Percentiles rank a stretch among this genome's conserved stretches.
Conservation (phyloP, 2,797 vertebrate species). For the Squalus acanthias region DNA sequence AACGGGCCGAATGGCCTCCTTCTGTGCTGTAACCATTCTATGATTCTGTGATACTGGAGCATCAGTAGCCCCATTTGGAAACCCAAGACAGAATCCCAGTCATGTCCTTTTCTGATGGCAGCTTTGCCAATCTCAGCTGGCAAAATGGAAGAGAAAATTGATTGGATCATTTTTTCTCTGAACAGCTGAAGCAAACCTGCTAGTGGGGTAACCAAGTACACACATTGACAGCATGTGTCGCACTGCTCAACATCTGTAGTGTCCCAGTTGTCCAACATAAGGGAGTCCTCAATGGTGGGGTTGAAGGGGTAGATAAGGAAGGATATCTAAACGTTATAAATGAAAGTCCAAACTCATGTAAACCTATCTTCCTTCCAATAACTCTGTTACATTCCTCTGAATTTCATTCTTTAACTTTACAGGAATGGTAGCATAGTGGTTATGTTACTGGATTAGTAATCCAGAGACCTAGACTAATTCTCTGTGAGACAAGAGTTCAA, state of each 20-base stretch:
- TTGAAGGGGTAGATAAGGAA: neutral
- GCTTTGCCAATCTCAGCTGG: neutral
- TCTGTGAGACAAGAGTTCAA: too few species aligned
- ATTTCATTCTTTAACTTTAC: neutral
- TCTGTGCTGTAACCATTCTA: too few species aligned
- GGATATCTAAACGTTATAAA: neutral
- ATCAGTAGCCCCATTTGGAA: neutral
- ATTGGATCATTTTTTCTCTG: neutral
- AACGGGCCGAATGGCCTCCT: too few species aligned
- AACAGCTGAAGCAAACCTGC: neutral
- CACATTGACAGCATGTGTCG: neutral
- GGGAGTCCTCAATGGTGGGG: neutral
- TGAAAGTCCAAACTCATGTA: neutral
- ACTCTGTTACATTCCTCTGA: neutral
- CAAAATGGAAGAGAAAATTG: neutral
- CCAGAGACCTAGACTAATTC: too few species aligned
- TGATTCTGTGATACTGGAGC: neutral
- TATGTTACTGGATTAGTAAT: too few species aligned
- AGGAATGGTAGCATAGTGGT: neutral
- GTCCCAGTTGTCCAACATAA: neutral
- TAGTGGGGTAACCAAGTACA: neutral
- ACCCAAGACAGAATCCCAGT: neutral
- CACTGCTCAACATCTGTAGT: too few species aligned
- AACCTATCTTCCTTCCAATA: neutral
- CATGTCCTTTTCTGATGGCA: neutral